A percentile compares a stretch with the other conserved stretches of the same genome.
Evolutionary conservation across 2,888 invertebrate genomes (phyloP).

Genomic region (Drosophila antonietae): DNA sequence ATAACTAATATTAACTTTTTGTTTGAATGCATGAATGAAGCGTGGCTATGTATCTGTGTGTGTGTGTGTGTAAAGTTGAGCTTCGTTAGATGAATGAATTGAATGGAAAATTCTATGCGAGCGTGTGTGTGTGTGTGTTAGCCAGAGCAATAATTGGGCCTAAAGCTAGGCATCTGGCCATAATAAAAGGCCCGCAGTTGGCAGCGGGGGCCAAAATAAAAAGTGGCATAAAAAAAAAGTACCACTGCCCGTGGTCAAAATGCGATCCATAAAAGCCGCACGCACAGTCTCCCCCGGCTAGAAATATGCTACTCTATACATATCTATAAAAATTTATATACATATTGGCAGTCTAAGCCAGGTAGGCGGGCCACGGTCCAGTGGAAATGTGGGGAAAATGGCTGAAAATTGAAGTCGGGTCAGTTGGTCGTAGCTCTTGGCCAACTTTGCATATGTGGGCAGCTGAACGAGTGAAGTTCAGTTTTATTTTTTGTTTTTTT

Average conservation of each 20-base stretch:
- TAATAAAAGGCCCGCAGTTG: slow-evolving; percentile 40
- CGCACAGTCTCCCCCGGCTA: slow-evolving; percentile 5
- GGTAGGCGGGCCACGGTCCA: slow-evolving; percentile 38
- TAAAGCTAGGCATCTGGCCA: slow-evolving; percentile 13
- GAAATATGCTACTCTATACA: slow-evolving; percentile 2
- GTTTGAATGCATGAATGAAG: slow-evolving; percentile 74
- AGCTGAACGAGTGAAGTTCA: slow-evolving; percentile 44
- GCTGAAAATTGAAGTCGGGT: slow-evolving; percentile 35
- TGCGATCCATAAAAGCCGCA: slow-evolving; percentile 25
- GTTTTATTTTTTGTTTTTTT: background rate
- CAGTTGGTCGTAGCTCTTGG: slow-evolving; percentile 30
- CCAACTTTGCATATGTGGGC: slow-evolving; percentile 35
- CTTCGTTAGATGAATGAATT: slow-evolving; percentile 46
- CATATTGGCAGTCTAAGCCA: slow-evolving; percentile 21
- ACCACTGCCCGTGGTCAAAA: slow-evolving; percentile 36
- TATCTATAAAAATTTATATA: background rate
- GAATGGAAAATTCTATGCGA: slow-evolving; percentile 30
- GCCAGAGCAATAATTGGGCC: slow-evolving; percentile 42
- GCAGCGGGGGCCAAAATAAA: slow-evolving; percentile 16
- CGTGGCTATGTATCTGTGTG: slow-evolving; percentile 33
- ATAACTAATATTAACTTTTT: slow-evolving; percentile 77
- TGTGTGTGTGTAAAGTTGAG: slow-evolving; percentile 12
- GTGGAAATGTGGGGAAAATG: slow-evolving; percentile 17
- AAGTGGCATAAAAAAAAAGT: slow-evolving; percentile 16
- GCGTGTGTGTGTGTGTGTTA: background rate